Base-by-base conservation (phyloP, 2,888 invertebrate genomes). In the Callimorpha dominula region DNA sequence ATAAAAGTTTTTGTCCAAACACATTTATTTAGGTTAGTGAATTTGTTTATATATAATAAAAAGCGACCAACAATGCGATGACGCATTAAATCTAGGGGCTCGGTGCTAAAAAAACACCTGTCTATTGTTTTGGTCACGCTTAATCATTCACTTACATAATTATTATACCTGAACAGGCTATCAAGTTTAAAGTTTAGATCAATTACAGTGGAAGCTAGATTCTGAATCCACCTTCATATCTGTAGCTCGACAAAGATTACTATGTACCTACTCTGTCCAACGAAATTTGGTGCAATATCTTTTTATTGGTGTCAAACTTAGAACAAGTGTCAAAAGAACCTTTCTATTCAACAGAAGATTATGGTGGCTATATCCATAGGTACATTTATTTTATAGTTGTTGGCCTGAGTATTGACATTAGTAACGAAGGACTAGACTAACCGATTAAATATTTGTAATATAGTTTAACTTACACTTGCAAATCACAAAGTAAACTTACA, bases 401-500 rank as follows among this genome's bases (percentile, higher is more conserved):
- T n/a, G n/a, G 20, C 57, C 20, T 1, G 20, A 60, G 14, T 3
- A 20, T 12, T 31, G 20, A 31, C 4, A 20, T 57, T 14, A 60
- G 12, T 60, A 11, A 20, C 31, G 14, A 31, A 60, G 11, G 60
- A 14, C 57, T 20, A 57, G 14, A 4, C 11, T 12, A 7, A 64
- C 43, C 43, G 7, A 5, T 7, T 42, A 78, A 74, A 73, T 62
- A 78, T 81, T 71, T 70, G 31, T 14, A 20, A 71, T 62, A 42
- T 69, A 52, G 62, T 17, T 72, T 63, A 63, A 40, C 63, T 66
- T 70, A 69, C 63, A 70, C 65, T 68, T 69, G 52, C 68, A 79
- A 74, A 81, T 76, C 64, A 68, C 75, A 73, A 74, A 74, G 69
- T 71, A 76, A 78, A 78, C 76, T 68, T 74, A 76, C 67, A 71